Base-by-base conservation (phyloP, 2,797 vertebrate species). In the Chromis chromis region DNA sequence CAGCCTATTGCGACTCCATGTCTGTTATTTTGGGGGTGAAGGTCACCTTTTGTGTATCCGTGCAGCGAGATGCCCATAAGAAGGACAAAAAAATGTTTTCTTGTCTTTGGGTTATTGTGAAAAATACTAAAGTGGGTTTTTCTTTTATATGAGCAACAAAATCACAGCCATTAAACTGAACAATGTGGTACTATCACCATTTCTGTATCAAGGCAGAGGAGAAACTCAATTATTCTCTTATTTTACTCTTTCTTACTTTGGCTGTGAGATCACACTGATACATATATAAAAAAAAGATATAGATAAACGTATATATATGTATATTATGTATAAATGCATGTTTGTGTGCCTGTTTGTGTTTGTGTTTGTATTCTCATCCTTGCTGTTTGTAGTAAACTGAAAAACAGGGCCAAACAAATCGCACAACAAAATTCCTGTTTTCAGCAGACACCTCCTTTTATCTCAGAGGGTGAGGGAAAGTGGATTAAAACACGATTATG, bases 41-140 rank as follows among this genome's bases (percentile, higher is more conserved):
- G 62, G 78, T 87, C 71, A 85, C 61, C 64, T 82, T 85, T 76
- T 70, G 56, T 70, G 57, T 21, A 54, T 25, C 46, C 33, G 16
- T 55, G 59, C 63, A 39, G 66, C 25, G 61, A 67, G 13, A 76
- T 53, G 65, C 36, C 54, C 22, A 25, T 14, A 25, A 53, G 13
- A 67, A 68, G 69, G 76, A 59, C 55, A 68, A 63, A 64, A 36
- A 53, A 69, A 39, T 0, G n/a, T 40, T 76, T 81, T 62, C 27
- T 9, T 60, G 16, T 79, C 31, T 65, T 71, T 67, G 49, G 39
- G 62, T 8, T 24, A 36, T 36, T 8, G 48, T 33, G 1, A 60
- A 70, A 61, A 14, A 14, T 22, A n/a, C 31, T 24, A 2, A 48
- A 22, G 25, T 54, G 6, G 9, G 22, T 33, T 71, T 53, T 84